Evolutionary conservation across 2,113 vertebrate genomes (phyloP).

Genomic region (Hiodon alosoides): DNA sequence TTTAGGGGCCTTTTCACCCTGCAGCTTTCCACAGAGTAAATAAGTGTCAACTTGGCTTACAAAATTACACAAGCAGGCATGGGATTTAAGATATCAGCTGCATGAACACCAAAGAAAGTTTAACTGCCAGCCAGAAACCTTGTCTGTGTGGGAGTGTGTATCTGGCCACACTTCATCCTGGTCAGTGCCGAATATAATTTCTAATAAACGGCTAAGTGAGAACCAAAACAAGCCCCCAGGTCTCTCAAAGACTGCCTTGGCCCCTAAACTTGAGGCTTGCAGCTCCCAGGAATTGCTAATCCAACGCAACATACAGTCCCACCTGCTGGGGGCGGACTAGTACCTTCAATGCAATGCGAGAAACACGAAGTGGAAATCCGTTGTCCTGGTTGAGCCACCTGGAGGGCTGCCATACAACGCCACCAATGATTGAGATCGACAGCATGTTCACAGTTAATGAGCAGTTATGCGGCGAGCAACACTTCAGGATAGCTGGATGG

Average conservation of each 20-base stretch:
- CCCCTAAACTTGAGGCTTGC: no score
- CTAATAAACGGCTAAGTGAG: no score
- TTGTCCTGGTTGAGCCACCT: slow-evolving; percentile 19
- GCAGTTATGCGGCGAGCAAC: slow-evolving; percentile 40
- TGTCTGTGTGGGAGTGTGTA: no score
- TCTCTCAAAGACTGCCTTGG: no score
- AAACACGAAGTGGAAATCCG: slow-evolving; percentile 29
- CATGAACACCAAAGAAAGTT: no score
- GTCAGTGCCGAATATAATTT: no score
- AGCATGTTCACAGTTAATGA: slow-evolving; percentile 44
- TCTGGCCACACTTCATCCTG: no score
- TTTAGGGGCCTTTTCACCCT: neutral
- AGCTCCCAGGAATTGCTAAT: no score
- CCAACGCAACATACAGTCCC: no score
- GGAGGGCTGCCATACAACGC: slow-evolving; percentile 24
- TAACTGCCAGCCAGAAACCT: no score
- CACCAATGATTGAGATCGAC: slow-evolving; percentile 41
- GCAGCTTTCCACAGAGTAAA: neutral
- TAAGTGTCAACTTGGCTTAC: neutral
- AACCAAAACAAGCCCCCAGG: no score
- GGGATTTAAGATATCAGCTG: neutral
- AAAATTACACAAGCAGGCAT: neutral
- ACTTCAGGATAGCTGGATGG: slow-evolving; percentile 32
- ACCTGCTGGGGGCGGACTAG: slow-evolving; percentile 14
- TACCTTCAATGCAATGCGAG: slow-evolving; percentile 28